Conservation (phyloP, 2,888 invertebrate genomes). For the Mythimna impura region DNA sequence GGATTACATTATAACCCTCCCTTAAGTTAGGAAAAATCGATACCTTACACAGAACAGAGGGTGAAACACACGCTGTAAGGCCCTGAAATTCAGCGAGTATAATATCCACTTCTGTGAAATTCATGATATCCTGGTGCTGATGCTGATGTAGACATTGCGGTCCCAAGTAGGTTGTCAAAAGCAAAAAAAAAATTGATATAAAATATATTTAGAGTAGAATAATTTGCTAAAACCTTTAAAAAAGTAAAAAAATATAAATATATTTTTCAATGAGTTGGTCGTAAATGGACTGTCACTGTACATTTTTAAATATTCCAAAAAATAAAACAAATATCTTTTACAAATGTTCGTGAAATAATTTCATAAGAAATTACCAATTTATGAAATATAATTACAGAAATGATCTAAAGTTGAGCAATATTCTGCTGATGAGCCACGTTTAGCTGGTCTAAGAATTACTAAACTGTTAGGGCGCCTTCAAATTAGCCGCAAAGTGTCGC, state of each 20-base stretch:
- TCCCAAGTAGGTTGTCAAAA: too few species aligned
- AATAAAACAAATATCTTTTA: too few species aligned
- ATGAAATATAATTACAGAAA: too few species aligned
- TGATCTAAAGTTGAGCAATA: not conserved
- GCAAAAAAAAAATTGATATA: not conserved
- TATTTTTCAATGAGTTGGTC: not conserved
- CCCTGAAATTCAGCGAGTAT: constrained; percentile 16
- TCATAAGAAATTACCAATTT: not conserved
- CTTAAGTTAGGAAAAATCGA: constrained; percentile 22
- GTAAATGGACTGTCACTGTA: too few species aligned
- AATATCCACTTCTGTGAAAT: constrained; percentile 21
- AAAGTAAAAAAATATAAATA: not conserved
- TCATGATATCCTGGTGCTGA: constrained; percentile 14
- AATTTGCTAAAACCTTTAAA: not conserved
- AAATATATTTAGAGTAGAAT: not conserved
- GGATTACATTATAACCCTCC: not conserved
- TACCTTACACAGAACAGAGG: constrained; percentile 4
- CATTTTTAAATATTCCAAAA: too few species aligned
- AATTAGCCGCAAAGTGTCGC: too few species aligned
- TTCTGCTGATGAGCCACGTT: not conserved
- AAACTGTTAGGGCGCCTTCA: too few species aligned
- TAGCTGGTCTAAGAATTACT: too few species aligned
- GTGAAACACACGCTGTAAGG: constrained; percentile 10
- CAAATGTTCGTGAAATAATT: not conserved
- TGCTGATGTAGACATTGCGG: not conserved